Percentiles rank a stretch among this genome's conserved stretches.
phyloP scores from a whole-genome alignment of 2,888 invertebrate genomes.

The Seira ritae region DNA sequence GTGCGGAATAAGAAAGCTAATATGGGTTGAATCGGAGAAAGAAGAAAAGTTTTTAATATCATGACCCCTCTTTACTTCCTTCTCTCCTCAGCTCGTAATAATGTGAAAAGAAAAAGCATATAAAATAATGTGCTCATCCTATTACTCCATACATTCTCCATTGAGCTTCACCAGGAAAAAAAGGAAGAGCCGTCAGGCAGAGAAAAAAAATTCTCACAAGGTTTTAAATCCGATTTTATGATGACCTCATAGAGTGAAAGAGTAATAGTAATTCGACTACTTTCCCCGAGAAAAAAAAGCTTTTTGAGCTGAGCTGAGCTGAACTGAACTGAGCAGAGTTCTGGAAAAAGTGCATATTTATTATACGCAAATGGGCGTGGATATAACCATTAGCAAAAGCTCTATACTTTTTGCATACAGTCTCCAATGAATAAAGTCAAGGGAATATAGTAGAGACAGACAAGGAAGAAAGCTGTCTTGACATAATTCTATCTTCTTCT shows the following conservation, averaged over 20 bases:
- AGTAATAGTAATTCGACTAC: constrained; percentile 23
- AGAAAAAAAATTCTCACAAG: constrained; percentile 54
- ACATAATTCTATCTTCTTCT: constrained; percentile 21
- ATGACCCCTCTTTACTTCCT: background rate
- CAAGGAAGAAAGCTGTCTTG: constrained; percentile 38
- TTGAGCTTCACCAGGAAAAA: constrained; percentile 24
- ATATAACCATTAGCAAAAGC: constrained; percentile 6
- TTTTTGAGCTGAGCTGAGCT: background rate
- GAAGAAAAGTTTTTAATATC: constrained; percentile 13
- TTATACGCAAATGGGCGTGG: constrained; percentile 6
- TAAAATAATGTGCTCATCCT: constrained; percentile 48
- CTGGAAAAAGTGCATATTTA: constrained; percentile 9
- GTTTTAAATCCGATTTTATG: constrained; percentile 62
- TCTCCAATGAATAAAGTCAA: constrained; percentile 20
- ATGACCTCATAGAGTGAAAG: constrained; percentile 33
- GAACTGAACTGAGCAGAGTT: background rate
- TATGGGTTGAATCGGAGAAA: background rate
- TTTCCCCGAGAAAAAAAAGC: background rate
- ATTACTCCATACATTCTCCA: constrained; percentile 27
- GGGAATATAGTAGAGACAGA: constrained; percentile 27
- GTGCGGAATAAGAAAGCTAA: background rate
- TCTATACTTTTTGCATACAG: background rate
- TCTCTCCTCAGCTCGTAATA: background rate
- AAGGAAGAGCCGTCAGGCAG: constrained; percentile 31
- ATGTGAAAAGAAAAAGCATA: constrained; percentile 1